Percentiles rank a stretch among this genome's conserved stretches.
phyloP scores from a whole-genome alignment of 2,113 vertebrate genomes.

The Nerophis lumbriciformis region DNA sequence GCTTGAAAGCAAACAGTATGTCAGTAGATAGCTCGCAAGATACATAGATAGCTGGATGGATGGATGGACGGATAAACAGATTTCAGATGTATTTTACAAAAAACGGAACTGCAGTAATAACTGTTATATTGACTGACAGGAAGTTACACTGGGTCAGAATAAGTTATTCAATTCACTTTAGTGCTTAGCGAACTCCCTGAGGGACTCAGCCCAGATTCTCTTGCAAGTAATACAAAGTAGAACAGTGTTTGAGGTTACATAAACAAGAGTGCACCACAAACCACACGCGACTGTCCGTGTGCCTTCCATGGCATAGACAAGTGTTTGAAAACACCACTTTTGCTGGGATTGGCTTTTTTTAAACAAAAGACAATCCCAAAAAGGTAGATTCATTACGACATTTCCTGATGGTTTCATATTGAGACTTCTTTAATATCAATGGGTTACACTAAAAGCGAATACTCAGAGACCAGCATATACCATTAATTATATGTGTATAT shows the following conservation, averaged over 20 bases:
- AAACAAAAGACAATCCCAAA: neutral
- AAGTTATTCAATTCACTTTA: constrained; percentile 37
- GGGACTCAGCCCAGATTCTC: constrained; percentile 54
- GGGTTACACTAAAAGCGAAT: too few relatives aligned
- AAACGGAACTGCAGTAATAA: constrained; percentile 1
- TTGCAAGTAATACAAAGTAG: constrained; percentile 36
- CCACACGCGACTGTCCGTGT: constrained; percentile 17
- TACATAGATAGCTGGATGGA: neutral
- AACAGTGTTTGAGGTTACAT: constrained; percentile 46
- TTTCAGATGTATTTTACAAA: neutral
- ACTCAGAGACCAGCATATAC: too few relatives aligned
- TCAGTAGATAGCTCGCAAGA: neutral
- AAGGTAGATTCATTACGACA: neutral
- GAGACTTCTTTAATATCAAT: too few relatives aligned
- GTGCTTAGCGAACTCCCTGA: constrained; percentile 42
- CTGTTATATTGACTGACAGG: constrained; percentile 25
- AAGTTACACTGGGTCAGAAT: constrained; percentile 29
- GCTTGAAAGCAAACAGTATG: constrained; percentile 14
- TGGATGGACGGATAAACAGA: neutral
- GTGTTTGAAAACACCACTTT: neutral
- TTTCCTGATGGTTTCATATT: too few relatives aligned
- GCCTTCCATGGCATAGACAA: neutral
- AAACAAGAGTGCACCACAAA: constrained; percentile 42
- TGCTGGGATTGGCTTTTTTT: neutral
- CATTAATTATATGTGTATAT: too few relatives aligned